Conservation (phyloP, 1,140 invertebrate species). For the Brachionus sp. region DNA sequence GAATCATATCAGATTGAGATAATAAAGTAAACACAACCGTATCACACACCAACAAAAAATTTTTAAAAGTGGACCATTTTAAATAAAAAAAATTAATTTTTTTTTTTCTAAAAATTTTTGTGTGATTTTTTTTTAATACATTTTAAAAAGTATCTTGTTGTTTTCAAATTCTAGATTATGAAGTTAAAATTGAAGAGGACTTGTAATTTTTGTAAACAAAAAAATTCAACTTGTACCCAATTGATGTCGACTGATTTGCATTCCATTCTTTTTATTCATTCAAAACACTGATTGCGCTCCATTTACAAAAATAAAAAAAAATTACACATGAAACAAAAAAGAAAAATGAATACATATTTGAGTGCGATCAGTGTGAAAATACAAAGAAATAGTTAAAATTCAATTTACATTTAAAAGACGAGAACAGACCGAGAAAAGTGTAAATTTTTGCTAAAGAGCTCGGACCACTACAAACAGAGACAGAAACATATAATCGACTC, state of each 20-base stretch:
- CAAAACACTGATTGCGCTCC: neutral
- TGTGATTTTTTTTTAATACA: neutral
- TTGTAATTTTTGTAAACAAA: neutral
- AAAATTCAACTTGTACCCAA: neutral
- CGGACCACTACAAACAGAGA: neutral
- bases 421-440: neutral
- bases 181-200: neutral
- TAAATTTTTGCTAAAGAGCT: neutral
- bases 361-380: neutral
- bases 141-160: conserved; percentile 4
- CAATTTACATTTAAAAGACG: neutral
- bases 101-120: neutral
- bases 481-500: conserved; percentile 1
- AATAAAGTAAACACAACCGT: neutral
- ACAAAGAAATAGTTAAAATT: neutral
- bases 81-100: conserved; percentile 25
- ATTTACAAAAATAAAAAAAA: neutral
- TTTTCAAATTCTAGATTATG: neutral
- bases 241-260: neutral
- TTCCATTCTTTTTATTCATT: neutral
- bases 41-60: neutral
- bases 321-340: neutral
- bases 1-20: conserved; percentile 23
- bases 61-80: conserved; percentile 12
- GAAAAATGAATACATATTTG: neutral